Percentiles rank a stretch among this genome's conserved stretches.
These are phyloP conservation scores for Ammodytes marinus DNA, from an alignment of 2,113 vertebrate genomes.

Conservation along the genomic window DNA sequence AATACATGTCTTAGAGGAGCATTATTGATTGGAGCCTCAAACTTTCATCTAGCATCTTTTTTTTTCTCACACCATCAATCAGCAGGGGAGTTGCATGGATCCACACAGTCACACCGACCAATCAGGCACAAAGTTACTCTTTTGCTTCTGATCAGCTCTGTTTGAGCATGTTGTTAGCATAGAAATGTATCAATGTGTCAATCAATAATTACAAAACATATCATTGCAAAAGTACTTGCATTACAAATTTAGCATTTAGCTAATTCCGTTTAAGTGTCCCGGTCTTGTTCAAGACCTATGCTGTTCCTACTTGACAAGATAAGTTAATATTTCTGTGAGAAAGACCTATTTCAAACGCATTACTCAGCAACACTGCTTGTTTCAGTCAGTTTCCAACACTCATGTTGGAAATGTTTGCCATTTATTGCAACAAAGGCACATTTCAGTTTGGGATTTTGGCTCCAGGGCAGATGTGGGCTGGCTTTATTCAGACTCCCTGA, in stretches of 20 bases:
- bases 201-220: too few relatives aligned
- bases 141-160: background rate
- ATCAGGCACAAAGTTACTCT: background rate
- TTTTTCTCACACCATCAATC: conserved; percentile 7
- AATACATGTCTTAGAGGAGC: conserved; percentile 3
- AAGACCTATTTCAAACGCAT: background rate
- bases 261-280: background rate
- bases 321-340: background rate
- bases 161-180: background rate
- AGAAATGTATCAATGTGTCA: background rate
- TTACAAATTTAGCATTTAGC: background rate
- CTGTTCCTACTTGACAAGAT: background rate
- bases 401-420: background rate
- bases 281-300: background rate
- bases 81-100: background rate
- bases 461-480: background rate
- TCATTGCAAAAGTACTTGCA: too few relatives aligned
- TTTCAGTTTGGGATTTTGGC: background rate
- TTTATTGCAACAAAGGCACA: background rate
- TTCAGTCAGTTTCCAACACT: background rate
- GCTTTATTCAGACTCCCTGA: background rate
- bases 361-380: background rate
- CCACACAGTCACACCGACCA: background rate
- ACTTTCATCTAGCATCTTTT: conserved; percentile 18
- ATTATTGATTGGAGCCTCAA: conserved; percentile 21